Percentiles rank a stretch among this genome's conserved stretches.
Conservation (phyloP, 2,797 vertebrate genomes). For the Melanotaenia pygmaea region DNA sequence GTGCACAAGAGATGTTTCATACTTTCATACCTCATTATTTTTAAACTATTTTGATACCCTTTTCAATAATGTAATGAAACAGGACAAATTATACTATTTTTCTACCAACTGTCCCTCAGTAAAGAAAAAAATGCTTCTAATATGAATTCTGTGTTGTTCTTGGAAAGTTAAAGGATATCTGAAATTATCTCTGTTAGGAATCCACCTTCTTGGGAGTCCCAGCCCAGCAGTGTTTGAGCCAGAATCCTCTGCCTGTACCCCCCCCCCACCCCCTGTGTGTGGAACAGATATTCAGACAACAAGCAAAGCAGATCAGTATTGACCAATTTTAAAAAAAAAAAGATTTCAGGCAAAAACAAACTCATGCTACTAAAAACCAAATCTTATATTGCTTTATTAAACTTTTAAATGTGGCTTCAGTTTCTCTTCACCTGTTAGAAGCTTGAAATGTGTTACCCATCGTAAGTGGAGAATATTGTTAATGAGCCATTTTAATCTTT, state of each 20-base stretch:
- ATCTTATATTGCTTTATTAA: constrained; percentile 45
- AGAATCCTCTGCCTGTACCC: background rate
- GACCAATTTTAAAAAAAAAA: background rate
- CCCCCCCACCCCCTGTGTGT: background rate
- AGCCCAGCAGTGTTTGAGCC: background rate
- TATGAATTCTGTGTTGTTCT: constrained; percentile 58
- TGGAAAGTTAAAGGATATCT: constrained; percentile 39
- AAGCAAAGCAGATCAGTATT: constrained; percentile 34
- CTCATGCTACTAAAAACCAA: constrained; percentile 35
- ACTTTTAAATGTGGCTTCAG: constrained; percentile 21
- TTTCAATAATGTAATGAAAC: constrained; percentile 63
- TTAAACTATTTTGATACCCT: constrained; percentile 75
- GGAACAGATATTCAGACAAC: constrained; percentile 15
- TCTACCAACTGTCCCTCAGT: constrained; percentile 54
- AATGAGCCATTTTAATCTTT: constrained; percentile 18
- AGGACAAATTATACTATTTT: constrained; percentile 70
- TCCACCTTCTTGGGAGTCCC: constrained; percentile 4
- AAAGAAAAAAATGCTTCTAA: constrained; percentile 2
- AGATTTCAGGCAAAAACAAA: constrained; percentile 21
- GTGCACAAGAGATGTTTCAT: constrained; percentile 64
- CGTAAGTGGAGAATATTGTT: constrained; percentile 5
- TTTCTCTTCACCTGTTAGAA: background rate
- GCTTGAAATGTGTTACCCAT: constrained; percentile 14
- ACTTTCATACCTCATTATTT: constrained; percentile 79
- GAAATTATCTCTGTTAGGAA: constrained; percentile 40